These are phyloP conservation scores for Glossosoma conforme DNA, from an alignment of 1,140 invertebrate species.

Conservation along the genomic window DNA sequence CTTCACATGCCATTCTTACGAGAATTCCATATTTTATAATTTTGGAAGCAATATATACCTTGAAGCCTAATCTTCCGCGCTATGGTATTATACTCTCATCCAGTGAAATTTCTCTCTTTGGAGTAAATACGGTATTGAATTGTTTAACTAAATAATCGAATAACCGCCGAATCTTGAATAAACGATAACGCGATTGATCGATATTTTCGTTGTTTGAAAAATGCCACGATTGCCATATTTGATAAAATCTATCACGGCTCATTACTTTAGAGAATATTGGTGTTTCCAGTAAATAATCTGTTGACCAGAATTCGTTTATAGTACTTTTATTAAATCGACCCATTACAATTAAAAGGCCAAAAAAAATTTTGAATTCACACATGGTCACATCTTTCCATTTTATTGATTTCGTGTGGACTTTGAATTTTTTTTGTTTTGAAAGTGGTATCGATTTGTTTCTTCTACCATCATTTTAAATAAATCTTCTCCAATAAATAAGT, in stretches of 20 bases:
- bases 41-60: constrained; percentile 35
- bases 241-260: constrained; percentile 34
- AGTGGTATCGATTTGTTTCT: constrained; percentile 6
- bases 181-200: not conserved
- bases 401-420: constrained; percentile 3
- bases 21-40: constrained; percentile 35
- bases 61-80: constrained; percentile 31
- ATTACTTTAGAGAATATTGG: constrained; percentile 24
- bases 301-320: constrained; percentile 25
- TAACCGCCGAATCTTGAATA: constrained; percentile 4
- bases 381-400: constrained; percentile 7
- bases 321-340: not conserved
- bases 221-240: constrained; percentile 30
- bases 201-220: constrained; percentile 31
- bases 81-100: constrained; percentile 37
- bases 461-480: constrained; percentile 8
- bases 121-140: constrained; percentile 6
- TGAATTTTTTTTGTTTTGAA: constrained; percentile 4
- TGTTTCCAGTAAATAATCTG: constrained; percentile 15
- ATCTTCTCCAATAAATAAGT: constrained; percentile 7
- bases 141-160: constrained; percentile 1
- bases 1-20: constrained; percentile 35
- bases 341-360: constrained; percentile 5
- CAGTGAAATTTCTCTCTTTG: constrained; percentile 26
- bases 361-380: constrained; percentile 2